A percentile compares a stretch with the other conserved stretches of the same genome.
These are phyloP conservation scores for Cheilosia soror DNA, from an alignment of 2,888 invertebrate species.

Conservation along the genomic window DNA sequence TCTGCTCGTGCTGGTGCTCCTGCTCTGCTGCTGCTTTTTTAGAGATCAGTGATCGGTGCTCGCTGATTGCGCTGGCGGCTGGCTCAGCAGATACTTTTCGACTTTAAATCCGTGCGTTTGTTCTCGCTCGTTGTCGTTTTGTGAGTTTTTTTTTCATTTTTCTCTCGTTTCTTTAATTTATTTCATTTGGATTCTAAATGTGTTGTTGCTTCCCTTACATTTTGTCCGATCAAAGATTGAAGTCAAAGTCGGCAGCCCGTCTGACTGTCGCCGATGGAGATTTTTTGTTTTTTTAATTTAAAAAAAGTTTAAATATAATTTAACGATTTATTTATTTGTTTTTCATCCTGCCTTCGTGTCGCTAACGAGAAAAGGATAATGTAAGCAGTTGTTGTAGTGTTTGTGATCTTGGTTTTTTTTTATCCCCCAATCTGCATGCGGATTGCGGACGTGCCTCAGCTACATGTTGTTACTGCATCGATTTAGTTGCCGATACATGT, in stretches of 20 bases:
- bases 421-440: neutral
- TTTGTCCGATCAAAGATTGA: constrained; percentile 50
- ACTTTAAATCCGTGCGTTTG: constrained; percentile 65
- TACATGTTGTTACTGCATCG: constrained; percentile 49
- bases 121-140: constrained; percentile 47
- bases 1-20: constrained; percentile 21
- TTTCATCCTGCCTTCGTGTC: constrained; percentile 2
- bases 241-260: constrained; percentile 58
- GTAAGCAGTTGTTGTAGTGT: neutral
- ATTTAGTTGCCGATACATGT: constrained; percentile 18
- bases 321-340: constrained; percentile 51
- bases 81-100: constrained; percentile 63
- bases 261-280: constrained; percentile 57
- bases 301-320: constrained; percentile 26
- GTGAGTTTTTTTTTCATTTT: neutral
- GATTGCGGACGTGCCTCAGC: neutral
- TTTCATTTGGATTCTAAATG: constrained; percentile 55
- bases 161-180: constrained; percentile 43
- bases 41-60: constrained; percentile 70
- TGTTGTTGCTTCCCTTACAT: constrained; percentile 14
- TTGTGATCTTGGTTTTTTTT: neutral
- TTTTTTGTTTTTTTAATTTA: too few relatives aligned
- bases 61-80: constrained; percentile 53
- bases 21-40: constrained; percentile 25
- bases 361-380: neutral